Base-by-base conservation (phyloP, 2,888 invertebrate species). In the Glaucopsyche alexis region DNA sequence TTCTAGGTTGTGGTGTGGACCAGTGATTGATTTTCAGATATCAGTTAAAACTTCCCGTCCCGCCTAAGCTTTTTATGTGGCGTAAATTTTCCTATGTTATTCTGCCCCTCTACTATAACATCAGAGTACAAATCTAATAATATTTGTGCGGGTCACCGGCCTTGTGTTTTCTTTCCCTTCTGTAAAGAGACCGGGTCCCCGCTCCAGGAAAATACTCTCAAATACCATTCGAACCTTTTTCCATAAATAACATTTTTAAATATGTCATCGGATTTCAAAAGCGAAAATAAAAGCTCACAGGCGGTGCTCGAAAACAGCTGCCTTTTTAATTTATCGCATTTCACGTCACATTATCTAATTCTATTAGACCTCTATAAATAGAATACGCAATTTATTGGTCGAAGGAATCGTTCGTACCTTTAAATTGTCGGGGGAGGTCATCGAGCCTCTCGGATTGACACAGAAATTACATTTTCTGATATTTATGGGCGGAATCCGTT, bases 211-310 rank as follows among this genome's bases (percentile, higher is more conserved):
- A 16, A 67, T 16, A 19, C 13, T 67, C 42, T 11, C 9, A 19
- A 67, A 67, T 67, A 16, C 11, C 45, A 67, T n/a, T 19, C 13
- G 67, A 65, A 47, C 49, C 45, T 69, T 69, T 67, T 45, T 19
- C 42, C 42, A 67, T 67, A 16, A 45, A 60, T 60, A 29, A 60
- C 38, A 38, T 42, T 67, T 42, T 67, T 49, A 69, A 69, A 69
- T 69, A 69, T 69, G 29, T 69, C 69, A 69, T 69, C 69, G 69
- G 49, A 49, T 69, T 69, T 69, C 69, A 69, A 49, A 69, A 69
- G 47, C 45, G 67, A 47, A 19, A 29, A 49, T 19, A 65, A 13
- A 29, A 29, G 29, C 19, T 29, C 9, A 4, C 42, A 7, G 45
- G 4, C 42, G 8, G 29, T 13, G 16, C 19, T 69, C 8, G 19